These are phyloP conservation scores for Prolemur simus DNA, from an alignment of 2,113 vertebrate species.

Conservation along the genomic window DNA sequence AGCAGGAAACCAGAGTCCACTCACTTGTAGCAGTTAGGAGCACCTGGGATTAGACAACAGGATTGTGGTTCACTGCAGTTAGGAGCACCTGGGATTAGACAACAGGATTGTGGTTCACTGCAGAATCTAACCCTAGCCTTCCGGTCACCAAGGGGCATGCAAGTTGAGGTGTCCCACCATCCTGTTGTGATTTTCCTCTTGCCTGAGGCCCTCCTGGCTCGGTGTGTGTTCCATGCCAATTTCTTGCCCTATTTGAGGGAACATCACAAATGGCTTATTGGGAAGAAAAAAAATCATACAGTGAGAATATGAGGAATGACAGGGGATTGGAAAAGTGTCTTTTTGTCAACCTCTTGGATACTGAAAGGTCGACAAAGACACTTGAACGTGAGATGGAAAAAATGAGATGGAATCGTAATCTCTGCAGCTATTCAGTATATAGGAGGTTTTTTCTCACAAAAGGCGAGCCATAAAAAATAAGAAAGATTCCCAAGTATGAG, in stretches of 20 bases:
- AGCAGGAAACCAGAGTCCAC: background rate
- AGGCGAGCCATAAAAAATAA: background rate
- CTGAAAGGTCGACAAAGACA: background rate
- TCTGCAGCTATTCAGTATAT: background rate
- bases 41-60: background rate
- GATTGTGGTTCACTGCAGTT: background rate
- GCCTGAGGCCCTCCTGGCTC: background rate
- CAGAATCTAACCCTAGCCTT: background rate
- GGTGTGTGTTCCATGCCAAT: background rate
- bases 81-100: background rate
- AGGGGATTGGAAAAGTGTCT: background rate
- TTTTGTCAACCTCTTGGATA: background rate
- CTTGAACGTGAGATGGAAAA: background rate
- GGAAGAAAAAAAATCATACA: background rate
- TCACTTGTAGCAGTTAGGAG: background rate
- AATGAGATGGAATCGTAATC: background rate
- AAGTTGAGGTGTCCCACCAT: background rate
- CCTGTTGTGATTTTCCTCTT: background rate
- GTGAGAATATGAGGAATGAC: background rate
- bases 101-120: background rate
- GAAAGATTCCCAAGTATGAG: background rate
- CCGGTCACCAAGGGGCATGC: background rate
- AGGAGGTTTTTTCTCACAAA: background rate
- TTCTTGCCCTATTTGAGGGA: background rate
- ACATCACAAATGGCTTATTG: background rate